Base-by-base conservation (phyloP, 2,888 invertebrate genomes). In the Luffia ferchaultella region DNA sequence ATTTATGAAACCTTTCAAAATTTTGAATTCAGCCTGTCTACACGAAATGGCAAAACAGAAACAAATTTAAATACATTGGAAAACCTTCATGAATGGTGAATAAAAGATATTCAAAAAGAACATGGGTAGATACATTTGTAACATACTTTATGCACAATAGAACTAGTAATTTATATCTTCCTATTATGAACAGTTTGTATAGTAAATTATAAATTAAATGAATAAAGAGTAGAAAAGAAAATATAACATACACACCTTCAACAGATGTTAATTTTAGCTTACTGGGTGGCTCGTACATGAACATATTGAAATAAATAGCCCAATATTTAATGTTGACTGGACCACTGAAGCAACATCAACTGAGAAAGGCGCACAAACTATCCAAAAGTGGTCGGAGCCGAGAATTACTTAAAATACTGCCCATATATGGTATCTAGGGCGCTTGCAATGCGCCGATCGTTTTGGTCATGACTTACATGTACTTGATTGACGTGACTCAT, bases 181-280 rank as follows among this genome's bases (percentile, higher is more conserved):
- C n/a, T n/a, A n/a, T n/a, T n/a, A n/a, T n/a, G n/a, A n/a, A n/a
- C n/a, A n/a, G n/a, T n/a, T n/a, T n/a, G n/a, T 40, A 40, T 9
- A 12, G 40, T 40, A 7, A 40, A 40, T 12, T 12, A n/a, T n/a
- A n/a, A n/a, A 3, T 47, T 45, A 20, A 51, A 42, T 49, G 46
- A 57, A 19, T n/a, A 47, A 30, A 30, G 12, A 7, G 5, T 12
- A 18, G 18, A 18, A 46, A 19, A 46, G 9, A 16, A 20, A 20
- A 16, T 5, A 12, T 16, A 41, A 18, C 16, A 18, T 30, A 30
- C 16, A 59, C 85, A 93, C 93, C 93, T 88, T 93, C 92, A 18
- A 93, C 88, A 2, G 92, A 90, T 56, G 90, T 89, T 65, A 92
- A 87, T 68, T 88, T 88, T 55, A 91, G 85, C 73, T 90, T 91